Evolutionary conservation across 2,888 invertebrate genomes (phyloP).

Genomic region (Polydrusus pterygomalis): DNA sequence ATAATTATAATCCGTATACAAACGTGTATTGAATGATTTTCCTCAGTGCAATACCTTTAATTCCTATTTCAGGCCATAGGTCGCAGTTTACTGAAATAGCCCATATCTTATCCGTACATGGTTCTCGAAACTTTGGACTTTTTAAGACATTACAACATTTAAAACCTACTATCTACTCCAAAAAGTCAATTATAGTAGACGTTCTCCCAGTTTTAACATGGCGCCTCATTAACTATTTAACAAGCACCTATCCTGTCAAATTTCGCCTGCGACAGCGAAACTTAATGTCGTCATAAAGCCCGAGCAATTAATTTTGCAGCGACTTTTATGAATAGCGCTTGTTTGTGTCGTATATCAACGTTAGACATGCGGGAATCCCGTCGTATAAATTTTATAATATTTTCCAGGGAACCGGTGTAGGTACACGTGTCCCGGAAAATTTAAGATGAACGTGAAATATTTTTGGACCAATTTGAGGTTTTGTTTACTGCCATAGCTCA

Average conservation of each 20-base stretch:
- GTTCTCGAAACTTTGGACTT: no score
- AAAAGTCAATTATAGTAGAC: not conserved
- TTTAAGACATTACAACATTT: not conserved
- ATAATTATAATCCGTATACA: no score
- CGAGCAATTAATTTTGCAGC: slow-evolving; percentile 40
- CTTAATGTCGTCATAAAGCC: slow-evolving; percentile 43
- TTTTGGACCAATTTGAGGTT: not conserved
- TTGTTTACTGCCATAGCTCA: not conserved
- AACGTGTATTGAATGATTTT: no score
- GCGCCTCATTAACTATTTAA: slow-evolving; percentile 19
- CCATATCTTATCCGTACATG: no score
- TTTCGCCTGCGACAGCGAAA: slow-evolving; percentile 32
- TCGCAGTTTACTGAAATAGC: no score
- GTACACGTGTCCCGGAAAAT: slow-evolving; percentile 36
- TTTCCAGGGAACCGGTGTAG: slow-evolving; percentile 12
- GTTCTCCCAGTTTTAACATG: not conserved
- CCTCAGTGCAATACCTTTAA: no score
- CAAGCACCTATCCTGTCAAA: slow-evolving; percentile 26
- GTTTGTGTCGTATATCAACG: slow-evolving; percentile 45
- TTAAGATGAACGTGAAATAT: slow-evolving; percentile 11
- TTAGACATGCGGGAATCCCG: slow-evolving; percentile 41
- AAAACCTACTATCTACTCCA: not conserved
- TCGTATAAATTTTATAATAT: slow-evolving; percentile 42
- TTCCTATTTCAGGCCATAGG: no score
- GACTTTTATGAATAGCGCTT: slow-evolving; percentile 46